Evolutionary conservation across 2,113 vertebrate species (phyloP).

Genomic region (Dunckerocampus dactyliophorus): DNA sequence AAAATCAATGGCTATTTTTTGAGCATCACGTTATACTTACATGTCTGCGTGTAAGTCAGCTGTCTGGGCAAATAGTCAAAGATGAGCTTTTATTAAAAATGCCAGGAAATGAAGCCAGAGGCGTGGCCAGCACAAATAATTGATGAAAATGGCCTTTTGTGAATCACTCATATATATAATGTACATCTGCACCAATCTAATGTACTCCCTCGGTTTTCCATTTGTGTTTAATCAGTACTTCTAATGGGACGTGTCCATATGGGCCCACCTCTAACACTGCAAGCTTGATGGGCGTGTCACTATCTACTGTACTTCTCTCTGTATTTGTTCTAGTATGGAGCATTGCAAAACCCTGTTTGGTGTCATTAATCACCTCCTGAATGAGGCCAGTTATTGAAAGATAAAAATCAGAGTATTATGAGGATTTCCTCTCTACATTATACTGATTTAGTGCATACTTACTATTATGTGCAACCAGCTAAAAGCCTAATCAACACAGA

Average conservation of each 20-base stretch:
- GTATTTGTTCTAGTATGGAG: not conserved
- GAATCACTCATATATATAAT: too few species aligned
- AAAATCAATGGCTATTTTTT: conserved; percentile 69
- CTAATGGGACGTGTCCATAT: conserved; percentile 1
- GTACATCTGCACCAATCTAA: not conserved
- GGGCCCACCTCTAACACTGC: not conserved
- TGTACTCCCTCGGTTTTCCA: not conserved
- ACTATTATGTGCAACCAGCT: not conserved
- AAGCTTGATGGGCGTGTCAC: not conserved
- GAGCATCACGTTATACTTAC: conserved; percentile 34
- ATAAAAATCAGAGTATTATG: not conserved
- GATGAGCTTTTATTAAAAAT: not conserved
- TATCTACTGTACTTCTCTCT: not conserved
- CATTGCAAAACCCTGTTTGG: not conserved
- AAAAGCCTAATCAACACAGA: not conserved
- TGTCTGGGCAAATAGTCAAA: not conserved
- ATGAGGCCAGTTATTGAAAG: conserved; percentile 4
- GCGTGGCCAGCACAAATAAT: not conserved
- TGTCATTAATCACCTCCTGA: not conserved
- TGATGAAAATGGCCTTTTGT: not conserved
- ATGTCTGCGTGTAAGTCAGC: conserved; percentile 17
- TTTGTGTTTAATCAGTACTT: not conserved
- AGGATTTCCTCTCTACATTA: not conserved
- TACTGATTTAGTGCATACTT: not conserved
- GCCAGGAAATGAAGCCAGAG: not conserved